phyloP scores from a whole-genome alignment of 2,113 vertebrate species.

The Lates calcarifer region DNA sequence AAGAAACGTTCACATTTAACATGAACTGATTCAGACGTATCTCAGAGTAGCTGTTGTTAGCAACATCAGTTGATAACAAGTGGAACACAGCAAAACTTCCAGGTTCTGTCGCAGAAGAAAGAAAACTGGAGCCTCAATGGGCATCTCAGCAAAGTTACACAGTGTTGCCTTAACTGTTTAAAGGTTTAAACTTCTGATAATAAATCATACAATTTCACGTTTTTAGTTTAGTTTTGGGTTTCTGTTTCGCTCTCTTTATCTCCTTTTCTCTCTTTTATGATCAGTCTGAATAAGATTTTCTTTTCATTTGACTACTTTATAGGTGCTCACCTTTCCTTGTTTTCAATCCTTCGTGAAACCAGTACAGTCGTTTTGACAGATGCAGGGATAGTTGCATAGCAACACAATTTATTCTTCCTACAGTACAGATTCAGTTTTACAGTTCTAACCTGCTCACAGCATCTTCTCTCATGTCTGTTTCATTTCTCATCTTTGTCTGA shows the following conservation, averaged over 20 bases:
- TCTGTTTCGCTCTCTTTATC: too few relatives aligned
- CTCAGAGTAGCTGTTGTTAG: too few relatives aligned
- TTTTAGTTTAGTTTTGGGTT: background rate
- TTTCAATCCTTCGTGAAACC: constrained; percentile 34
- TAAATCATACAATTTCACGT: background rate
- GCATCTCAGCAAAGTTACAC: background rate
- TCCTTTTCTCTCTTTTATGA: background rate
- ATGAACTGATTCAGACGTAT: too few relatives aligned
- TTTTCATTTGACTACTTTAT: background rate
- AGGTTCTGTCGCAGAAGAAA: background rate
- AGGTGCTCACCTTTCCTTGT: background rate
- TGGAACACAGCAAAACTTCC: too few relatives aligned
- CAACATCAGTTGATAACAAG: too few relatives aligned
- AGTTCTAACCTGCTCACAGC: constrained; percentile 21
- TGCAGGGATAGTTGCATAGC: constrained; percentile 19
- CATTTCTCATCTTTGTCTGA: constrained; percentile 18
- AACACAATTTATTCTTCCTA: constrained; percentile 40
- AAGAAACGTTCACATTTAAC: too few relatives aligned
- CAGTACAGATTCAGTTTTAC: constrained; percentile 16
- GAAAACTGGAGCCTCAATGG: background rate
- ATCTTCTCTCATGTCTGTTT: constrained; percentile 23
- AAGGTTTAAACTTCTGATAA: too few relatives aligned
- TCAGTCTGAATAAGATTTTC: background rate
- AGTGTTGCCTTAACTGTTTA: too few relatives aligned
- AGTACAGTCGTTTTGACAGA: constrained; percentile 35